Evolutionary conservation across 2,113 vertebrate species (phyloP).

Genomic region (Phaetusa simplex): DNA sequence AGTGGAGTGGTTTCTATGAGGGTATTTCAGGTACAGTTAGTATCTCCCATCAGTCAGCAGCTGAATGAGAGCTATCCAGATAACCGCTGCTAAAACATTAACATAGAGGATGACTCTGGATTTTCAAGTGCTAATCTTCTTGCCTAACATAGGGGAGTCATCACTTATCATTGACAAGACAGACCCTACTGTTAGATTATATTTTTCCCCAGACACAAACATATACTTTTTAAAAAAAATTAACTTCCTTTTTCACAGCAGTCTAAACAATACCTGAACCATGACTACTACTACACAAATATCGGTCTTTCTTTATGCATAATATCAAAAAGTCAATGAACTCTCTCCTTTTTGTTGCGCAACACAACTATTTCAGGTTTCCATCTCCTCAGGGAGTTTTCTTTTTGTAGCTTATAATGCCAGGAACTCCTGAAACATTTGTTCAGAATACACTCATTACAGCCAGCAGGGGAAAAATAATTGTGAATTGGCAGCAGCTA

Average conservation of each 20-base stretch:
- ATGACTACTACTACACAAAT: background rate
- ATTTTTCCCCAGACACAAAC: background rate
- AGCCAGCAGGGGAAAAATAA: conserved; percentile 1
- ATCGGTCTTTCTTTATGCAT: background rate
- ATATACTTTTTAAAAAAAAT: background rate
- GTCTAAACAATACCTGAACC: background rate
- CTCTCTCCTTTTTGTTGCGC: background rate
- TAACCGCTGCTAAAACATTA: background rate
- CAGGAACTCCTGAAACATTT: conserved; percentile 19
- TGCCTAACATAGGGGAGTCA: background rate
- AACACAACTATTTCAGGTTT: background rate
- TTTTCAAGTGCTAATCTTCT: background rate
- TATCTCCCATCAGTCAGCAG: background rate
- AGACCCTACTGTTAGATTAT: background rate
- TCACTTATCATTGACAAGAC: background rate
- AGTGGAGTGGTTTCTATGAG: background rate
- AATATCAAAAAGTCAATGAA: background rate
- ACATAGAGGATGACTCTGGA: background rate
- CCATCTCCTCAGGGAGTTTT: background rate
- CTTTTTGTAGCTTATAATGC: background rate
- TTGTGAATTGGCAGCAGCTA: background rate
- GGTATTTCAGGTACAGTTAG: background rate
- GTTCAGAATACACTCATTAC: background rate
- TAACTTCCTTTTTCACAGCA: background rate
- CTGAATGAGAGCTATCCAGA: background rate